Percentiles rank a stretch among this genome's conserved stretches.
Evolutionary conservation across 2,888 invertebrate genomes (phyloP).

Genomic region (Epinotia demarniana): DNA sequence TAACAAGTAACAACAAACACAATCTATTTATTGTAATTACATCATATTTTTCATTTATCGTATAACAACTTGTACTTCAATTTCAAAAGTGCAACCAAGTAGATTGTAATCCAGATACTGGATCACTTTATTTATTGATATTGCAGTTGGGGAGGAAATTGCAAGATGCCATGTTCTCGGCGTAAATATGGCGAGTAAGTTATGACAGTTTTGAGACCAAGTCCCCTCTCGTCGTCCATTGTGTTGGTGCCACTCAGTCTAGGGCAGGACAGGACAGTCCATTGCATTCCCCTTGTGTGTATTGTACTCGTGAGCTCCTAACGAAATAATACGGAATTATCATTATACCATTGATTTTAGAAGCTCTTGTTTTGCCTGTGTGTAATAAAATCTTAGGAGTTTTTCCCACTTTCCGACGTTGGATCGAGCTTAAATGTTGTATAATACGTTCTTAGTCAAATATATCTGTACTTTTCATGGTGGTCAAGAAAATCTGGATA

Average conservation of each 20-base stretch:
- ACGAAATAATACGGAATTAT: not conserved
- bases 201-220: constrained; percentile 29
- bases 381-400: too few relatives aligned
- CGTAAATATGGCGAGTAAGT: constrained; percentile 25
- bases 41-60: too few relatives aligned
- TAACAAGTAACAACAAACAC: not conserved
- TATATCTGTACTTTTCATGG: too few relatives aligned
- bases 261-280: not conserved
- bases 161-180: constrained; percentile 18
- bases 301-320: not conserved
- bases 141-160: constrained; percentile 38
- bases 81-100: constrained; percentile 12
- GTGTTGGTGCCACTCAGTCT: constrained; percentile 20
- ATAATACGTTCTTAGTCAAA: too few relatives aligned
- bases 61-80: not conserved
- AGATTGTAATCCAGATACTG: constrained; percentile 24
- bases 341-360: not conserved
- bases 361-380: not conserved
- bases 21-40: constrained; percentile 1
- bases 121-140: constrained; percentile 33
- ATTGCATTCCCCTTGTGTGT: not conserved
- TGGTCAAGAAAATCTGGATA: too few relatives aligned
- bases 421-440: too few relatives aligned
- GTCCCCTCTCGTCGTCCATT: constrained; percentile 11
- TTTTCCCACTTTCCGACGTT: too few relatives aligned